phyloP scores from a whole-genome alignment of 2,113 vertebrate species.

The Lethenteron camtschaticum region DNA sequence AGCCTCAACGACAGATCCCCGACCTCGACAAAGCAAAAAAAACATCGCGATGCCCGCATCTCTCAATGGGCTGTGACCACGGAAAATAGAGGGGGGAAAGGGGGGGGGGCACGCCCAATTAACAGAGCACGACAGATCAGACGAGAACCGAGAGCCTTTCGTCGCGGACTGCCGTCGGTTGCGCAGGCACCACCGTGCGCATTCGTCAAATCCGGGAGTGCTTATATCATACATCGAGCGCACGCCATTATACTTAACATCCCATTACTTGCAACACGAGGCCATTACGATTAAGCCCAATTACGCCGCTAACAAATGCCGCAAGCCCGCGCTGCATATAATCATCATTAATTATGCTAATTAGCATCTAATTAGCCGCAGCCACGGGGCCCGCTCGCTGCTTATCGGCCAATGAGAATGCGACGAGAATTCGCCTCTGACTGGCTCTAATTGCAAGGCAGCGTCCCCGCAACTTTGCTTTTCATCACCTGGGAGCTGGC shows the following conservation, averaged over 20 bases:
- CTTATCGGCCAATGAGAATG: background rate
- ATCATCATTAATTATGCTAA: slow-evolving; percentile 6
- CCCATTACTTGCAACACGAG: background rate
- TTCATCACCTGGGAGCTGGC: background rate
- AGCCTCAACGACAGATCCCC: no score
- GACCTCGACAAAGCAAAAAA: no score
- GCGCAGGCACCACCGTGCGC: no score
- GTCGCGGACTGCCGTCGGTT: no score
- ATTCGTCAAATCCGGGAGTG: no score
- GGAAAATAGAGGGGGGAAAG: no score
- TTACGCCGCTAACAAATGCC: slow-evolving; percentile 1
- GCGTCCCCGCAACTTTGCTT: background rate
- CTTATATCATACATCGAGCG: no score
- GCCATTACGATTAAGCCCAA: background rate
- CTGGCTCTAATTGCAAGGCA: background rate
- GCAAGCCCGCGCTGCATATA: slow-evolving; percentile 1
- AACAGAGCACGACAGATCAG: no score
- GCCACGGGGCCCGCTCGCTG: background rate
- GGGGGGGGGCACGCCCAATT: no score
- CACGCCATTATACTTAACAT: background rate
- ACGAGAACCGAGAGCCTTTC: no score
- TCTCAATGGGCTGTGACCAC: no score
- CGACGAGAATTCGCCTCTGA: background rate
- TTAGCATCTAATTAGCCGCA: slow-evolving; percentile 1
- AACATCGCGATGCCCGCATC: no score